Evolutionary conservation across 2,888 invertebrate species (phyloP).

Genomic region (Iselma pallidipennis): DNA sequence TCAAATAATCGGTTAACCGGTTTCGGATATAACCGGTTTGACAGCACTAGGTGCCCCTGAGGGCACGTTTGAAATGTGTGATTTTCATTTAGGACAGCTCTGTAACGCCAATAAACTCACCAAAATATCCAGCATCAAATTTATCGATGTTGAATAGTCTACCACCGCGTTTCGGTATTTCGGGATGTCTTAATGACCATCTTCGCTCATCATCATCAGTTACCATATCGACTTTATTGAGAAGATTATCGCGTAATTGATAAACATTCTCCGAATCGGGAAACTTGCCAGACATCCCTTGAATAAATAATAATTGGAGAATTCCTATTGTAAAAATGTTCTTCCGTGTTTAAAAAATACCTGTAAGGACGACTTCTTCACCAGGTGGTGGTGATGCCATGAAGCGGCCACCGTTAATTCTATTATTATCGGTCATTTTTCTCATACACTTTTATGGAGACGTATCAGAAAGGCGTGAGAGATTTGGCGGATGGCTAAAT

Average conservation of each 20-base stretch:
- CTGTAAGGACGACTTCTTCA: slow-evolving; percentile 67
- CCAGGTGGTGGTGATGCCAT: slow-evolving; percentile 56
- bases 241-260: slow-evolving; percentile 71
- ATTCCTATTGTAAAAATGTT: not conserved
- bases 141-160: slow-evolving; percentile 62
- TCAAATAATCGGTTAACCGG: too few relatives aligned
- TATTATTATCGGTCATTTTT: too few relatives aligned
- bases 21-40: too few relatives aligned
- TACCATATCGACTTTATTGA: slow-evolving; percentile 80
- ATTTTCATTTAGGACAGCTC: too few relatives aligned
- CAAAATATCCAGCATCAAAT: slow-evolving; percentile 62
- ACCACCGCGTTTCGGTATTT: slow-evolving; percentile 66
- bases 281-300: slow-evolving; percentile 68
- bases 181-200: slow-evolving; percentile 69
- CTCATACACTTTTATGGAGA: too few relatives aligned
- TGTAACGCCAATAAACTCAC: too few relatives aligned
- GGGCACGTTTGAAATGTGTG: too few relatives aligned
- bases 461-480: too few relatives aligned
- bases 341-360: slow-evolving; percentile 40
- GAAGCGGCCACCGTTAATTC: not conserved
- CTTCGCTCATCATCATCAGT: slow-evolving; percentile 77
- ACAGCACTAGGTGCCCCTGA: too few relatives aligned
- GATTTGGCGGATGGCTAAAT: too few relatives aligned
- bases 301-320: not conserved
- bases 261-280: slow-evolving; percentile 79